Percentiles rank a stretch among this genome's conserved stretches.
These are phyloP conservation scores for Gambelia wislizenii DNA, from an alignment of 2,797 vertebrate species.

Conservation along the genomic window DNA sequence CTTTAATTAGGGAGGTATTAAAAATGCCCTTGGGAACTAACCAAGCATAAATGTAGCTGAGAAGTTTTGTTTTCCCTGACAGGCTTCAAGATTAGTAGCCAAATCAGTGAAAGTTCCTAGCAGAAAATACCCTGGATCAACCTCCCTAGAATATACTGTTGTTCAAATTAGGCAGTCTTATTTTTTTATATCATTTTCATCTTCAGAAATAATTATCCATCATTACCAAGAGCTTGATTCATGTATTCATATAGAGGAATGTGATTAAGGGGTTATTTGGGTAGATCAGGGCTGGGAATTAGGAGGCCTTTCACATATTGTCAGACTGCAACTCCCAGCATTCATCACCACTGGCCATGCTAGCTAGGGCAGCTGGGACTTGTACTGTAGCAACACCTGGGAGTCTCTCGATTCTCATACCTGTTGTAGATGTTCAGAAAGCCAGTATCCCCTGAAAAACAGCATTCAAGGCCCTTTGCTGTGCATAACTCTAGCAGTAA, in stretches of 20 bases:
- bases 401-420: too few species aligned
- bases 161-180: slow-evolving; percentile 43
- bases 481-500: neutral
- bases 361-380: too few species aligned
- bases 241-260: neutral
- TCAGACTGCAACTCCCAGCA: too few species aligned
- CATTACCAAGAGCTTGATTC: neutral
- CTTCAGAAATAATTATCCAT: slow-evolving; percentile 1
- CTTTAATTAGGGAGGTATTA: slow-evolving; percentile 68
- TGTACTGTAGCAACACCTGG: too few species aligned
- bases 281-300: neutral
- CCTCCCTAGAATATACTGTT: slow-evolving; percentile 21
- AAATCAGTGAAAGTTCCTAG: slow-evolving; percentile 2
- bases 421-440: neutral
- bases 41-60: slow-evolving; percentile 56
- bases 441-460: neutral
- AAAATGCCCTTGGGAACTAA: slow-evolving; percentile 65
- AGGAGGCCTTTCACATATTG: too few species aligned
- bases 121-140: slow-evolving; percentile 34
- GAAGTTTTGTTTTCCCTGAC: slow-evolving; percentile 52
- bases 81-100: slow-evolving; percentile 42
- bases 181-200: slow-evolving; percentile 4
- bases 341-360: too few species aligned
- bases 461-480: fast-evolving
- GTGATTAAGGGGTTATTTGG: neutral